Evolutionary conservation across 2,888 invertebrate species (phyloP), one percentile per base, ranked within the genome.

Genomic region (Notodonta ziczac): DNA sequence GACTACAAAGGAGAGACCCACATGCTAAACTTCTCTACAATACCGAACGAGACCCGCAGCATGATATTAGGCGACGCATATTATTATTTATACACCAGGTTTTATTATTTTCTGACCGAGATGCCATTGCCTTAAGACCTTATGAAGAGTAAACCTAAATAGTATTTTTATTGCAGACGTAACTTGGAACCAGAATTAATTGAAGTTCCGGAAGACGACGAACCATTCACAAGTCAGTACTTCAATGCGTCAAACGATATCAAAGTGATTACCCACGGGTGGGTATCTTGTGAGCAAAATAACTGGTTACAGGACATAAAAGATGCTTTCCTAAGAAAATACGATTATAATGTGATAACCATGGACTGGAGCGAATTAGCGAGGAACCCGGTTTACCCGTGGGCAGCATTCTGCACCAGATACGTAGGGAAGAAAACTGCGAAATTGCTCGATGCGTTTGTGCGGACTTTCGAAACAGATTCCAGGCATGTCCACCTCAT

Each of bases 221-320:
- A 69, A 39, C 46, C 60, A 8, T 72, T 89, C 35, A 70, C 73
- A 35, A 94, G 90, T 65, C 62, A 69, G 55, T 83, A 84, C 69
- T 93, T 94, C 62, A 87, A 94, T 70, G 70, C 76, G 2, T 84
- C 85, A 0, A 93, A 94, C 66, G 77, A 85, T 4, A 83, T 94
- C 0, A 94, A 91, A 80, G 87, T 94, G 13, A 62, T 95, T 13
- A 94, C 95, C 4, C 95, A 95, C 69, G 94, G 94, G 0, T 95
- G 95, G 95, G 77, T 91, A 58, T 91, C 94, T 0, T 80, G 81
- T 57, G 91, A 89, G 57, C 76, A 81, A 24, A 76, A 81, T 0
- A 76, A 83, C 12, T 91, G 93, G 84, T 73, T 94, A 51, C 84
- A 90, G 51, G 66, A 75, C 39, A 90, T 95, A 8, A 95, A 93